Evolutionary conservation across 2,888 invertebrate species (phyloP).

Genomic region (Cyclophora albipunctata): DNA sequence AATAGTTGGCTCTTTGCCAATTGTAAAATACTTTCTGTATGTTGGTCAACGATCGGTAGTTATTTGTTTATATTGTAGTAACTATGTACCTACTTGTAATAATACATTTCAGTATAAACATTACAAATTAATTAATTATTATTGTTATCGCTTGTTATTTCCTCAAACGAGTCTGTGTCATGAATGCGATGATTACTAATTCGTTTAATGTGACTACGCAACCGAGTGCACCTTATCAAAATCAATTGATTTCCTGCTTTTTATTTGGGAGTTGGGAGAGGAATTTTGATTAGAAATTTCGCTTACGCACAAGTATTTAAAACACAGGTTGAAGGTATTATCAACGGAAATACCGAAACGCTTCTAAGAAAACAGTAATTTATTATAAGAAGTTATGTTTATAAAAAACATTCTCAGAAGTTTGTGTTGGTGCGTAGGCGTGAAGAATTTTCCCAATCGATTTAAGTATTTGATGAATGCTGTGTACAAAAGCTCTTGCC

Average conservation of each 20-base stretch:
- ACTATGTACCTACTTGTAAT: constrained; percentile 1
- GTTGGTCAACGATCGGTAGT: constrained; percentile 56
- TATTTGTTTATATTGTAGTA: constrained; percentile 49
- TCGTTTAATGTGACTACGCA: constrained; percentile 2
- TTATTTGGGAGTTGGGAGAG: too few relatives aligned
- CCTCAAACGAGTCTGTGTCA: constrained; percentile 4
- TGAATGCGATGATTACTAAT: not conserved
- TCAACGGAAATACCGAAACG: constrained; percentile 13
- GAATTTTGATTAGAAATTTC: too few relatives aligned
- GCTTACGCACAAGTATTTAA: too few relatives aligned
- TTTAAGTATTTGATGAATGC: constrained; percentile 15
- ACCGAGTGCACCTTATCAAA: not conserved
- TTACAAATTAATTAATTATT: constrained; percentile 4
- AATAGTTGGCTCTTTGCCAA: constrained; percentile 63
- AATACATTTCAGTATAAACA: constrained; percentile 5
- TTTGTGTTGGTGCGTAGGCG: constrained; percentile 12
- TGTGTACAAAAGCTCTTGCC: constrained; percentile 1
- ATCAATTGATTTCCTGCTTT: not conserved
- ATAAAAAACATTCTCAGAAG: constrained; percentile 11
- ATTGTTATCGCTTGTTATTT: constrained; percentile 9
- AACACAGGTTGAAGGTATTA: too few relatives aligned
- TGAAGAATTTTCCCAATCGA: constrained; percentile 14
- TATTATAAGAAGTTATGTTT: constrained; percentile 9
- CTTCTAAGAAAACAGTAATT: constrained; percentile 15
- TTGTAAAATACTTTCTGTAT: constrained; percentile 59